Conservation (phyloP, 2,797 vertebrate species). For the Champsocephalus gunnari region DNA sequence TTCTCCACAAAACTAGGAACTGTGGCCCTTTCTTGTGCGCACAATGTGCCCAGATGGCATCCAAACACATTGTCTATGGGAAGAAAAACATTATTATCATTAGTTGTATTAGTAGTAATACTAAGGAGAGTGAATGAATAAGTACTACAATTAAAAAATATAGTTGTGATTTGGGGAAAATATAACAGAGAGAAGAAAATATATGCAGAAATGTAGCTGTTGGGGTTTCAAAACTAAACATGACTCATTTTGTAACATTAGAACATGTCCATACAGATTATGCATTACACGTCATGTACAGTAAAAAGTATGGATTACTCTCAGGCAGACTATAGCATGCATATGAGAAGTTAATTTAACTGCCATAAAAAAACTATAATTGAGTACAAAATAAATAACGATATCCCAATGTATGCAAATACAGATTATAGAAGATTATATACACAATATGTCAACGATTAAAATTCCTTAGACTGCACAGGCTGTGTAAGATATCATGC, state of each 20-base stretch:
- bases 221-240: neutral
- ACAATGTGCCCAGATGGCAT: conserved; percentile 87
- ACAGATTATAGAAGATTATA: neutral
- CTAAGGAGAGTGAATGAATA: neutral
- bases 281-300: neutral
- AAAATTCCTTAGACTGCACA: neutral
- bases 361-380: neutral
- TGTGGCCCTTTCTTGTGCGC: conserved; percentile 85
- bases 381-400: neutral
- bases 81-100: neutral
- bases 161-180: neutral
- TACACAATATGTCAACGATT: neutral
- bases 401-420: neutral
- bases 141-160: neutral
- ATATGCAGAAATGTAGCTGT: neutral
- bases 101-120: neutral
- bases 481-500: neutral
- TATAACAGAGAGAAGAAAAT: neutral
- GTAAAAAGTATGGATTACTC: neutral
- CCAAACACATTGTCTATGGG: conserved; percentile 94
- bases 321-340: neutral
- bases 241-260: neutral
- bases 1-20: conserved; percentile 92
- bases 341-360: neutral
- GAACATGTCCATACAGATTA: neutral